Percentiles rank a stretch among this genome's conserved stretches.
Conservation (phyloP, 1,140 invertebrate species). For the Cryptotermes secundus region DNA sequence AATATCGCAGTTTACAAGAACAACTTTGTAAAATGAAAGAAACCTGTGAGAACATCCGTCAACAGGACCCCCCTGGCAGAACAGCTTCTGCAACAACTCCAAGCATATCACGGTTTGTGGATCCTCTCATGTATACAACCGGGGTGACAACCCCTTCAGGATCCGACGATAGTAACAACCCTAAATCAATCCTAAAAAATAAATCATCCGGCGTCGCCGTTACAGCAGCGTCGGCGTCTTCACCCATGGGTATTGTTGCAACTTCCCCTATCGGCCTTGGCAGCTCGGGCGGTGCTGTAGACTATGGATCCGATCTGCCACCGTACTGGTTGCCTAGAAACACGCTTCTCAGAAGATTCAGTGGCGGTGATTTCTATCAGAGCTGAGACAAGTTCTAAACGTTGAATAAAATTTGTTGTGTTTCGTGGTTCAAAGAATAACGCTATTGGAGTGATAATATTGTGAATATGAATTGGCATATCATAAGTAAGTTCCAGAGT, state of each 20-base stretch:
- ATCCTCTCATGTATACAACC: neutral
- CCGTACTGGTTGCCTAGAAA: constrained; percentile 35
- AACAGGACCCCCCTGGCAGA: neutral
- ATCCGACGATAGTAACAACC: constrained; percentile 25
- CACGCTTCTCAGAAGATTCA: constrained; percentile 29
- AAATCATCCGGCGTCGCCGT: constrained; percentile 24
- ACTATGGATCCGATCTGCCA: constrained; percentile 26
- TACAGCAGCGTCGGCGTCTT: constrained; percentile 27
- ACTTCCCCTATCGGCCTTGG: neutral
- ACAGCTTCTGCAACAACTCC: neutral
- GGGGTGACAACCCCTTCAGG: constrained; percentile 8
- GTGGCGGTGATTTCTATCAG: constrained; percentile 35
- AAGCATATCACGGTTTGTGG: constrained; percentile 1
- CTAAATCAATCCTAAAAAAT: constrained; percentile 29
- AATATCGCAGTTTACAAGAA: constrained; percentile 71
- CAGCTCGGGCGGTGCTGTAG: neutral
- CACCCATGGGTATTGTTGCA: constrained; percentile 3
- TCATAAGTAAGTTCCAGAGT: neutral
- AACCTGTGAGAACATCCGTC: constrained; percentile 63
- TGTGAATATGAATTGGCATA: neutral
- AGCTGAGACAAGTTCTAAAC: constrained; percentile 27
- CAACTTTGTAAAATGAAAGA: constrained; percentile 76
- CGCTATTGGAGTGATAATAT: neutral
- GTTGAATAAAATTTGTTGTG: neutral
- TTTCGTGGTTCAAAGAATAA: neutral